Evolutionary conservation across 2,888 invertebrate genomes (phyloP).

Genomic region (Heliconius ethilla): DNA sequence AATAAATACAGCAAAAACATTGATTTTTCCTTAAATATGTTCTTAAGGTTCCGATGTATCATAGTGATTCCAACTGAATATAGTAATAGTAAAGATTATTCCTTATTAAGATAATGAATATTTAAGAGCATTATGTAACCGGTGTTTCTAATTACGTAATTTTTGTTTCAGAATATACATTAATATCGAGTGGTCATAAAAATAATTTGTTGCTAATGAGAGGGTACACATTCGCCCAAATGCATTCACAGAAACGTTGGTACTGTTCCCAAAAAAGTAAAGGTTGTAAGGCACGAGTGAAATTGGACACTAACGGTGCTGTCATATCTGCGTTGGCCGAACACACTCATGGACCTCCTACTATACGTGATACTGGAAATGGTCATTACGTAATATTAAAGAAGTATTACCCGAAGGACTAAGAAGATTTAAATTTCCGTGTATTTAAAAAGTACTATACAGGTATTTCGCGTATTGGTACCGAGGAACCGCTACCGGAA

Average conservation of each 20-base stretch:
- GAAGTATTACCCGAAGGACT: not conserved
- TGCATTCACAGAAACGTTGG: constrained; percentile 43
- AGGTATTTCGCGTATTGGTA: not conserved
- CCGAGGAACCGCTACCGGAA: no score
- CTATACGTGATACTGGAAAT: constrained; percentile 16
- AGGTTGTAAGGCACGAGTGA: constrained; percentile 51
- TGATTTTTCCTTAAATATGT: no score
- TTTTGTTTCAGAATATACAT: constrained; percentile 28
- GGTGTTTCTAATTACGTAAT: not conserved
- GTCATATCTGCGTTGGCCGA: constrained; percentile 40
- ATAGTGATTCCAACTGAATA: no score
- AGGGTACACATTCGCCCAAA: constrained; percentile 40
- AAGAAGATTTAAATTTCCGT: not conserved
- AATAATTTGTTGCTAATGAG: constrained; percentile 32
- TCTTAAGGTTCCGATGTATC: no score
- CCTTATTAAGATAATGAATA: no score
- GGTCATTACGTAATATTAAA: constrained; percentile 23
- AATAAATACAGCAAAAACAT: no score
- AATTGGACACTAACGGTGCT: constrained; percentile 44
- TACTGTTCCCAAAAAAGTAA: constrained; percentile 48
- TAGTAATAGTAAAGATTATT: no score
- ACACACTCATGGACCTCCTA: constrained; percentile 51
- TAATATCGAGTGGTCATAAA: constrained; percentile 34
- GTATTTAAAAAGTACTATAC: not conserved
- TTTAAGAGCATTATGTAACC: no score